phyloP scores from a whole-genome alignment of 2,113 vertebrate species.

The Sinosuthora webbiana region DNA sequence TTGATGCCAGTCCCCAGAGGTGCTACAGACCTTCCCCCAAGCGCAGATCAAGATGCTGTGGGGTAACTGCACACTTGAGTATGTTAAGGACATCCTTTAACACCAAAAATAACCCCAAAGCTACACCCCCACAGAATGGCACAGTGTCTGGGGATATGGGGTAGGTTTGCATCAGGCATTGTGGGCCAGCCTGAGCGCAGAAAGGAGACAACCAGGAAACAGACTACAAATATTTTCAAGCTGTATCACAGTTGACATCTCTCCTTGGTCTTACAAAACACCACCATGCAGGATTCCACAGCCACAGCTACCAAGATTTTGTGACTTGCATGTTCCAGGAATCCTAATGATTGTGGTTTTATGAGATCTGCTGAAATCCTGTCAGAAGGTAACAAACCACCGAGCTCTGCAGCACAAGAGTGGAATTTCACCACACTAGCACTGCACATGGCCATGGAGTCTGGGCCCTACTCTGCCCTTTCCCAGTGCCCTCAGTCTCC shows the following conservation, averaged over 20 bases:
- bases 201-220: background rate
- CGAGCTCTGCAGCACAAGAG: background rate
- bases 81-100: background rate
- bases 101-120: background rate
- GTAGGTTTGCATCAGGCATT: background rate
- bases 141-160: background rate
- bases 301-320: rapidly evolving
- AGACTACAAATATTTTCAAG: background rate
- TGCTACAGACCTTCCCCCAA: background rate
- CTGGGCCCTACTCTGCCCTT: background rate
- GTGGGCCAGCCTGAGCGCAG: background rate
- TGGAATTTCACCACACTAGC: background rate
- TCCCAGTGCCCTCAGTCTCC: background rate
- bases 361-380: background rate
- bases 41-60: rapidly evolving
- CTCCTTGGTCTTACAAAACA: background rate
- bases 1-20: background rate
- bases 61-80: background rate
- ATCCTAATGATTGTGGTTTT: background rate
- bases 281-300: background rate
- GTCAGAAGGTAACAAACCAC: background rate
- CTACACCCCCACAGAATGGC: background rate
- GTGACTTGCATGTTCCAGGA: background rate
- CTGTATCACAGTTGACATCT: background rate
- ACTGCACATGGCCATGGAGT: background rate